phyloP scores from a whole-genome alignment of 1,140 invertebrate genomes.

The Laupala kohalensis region DNA sequence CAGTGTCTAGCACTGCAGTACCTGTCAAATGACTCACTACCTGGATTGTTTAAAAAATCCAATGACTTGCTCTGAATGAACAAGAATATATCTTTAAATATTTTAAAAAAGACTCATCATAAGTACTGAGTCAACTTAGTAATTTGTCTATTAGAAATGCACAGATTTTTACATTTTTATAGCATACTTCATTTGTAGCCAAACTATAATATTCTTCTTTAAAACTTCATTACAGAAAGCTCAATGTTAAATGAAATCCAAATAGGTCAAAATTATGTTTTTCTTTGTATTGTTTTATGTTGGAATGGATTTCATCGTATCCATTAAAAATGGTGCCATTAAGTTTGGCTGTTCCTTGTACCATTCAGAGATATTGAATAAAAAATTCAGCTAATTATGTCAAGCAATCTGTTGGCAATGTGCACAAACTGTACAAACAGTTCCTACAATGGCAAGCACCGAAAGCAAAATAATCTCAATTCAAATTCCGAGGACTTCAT shows the following conservation, averaged over 20 bases:
- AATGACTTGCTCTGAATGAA: slow-evolving; percentile 13
- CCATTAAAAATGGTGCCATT: slow-evolving; percentile 5
- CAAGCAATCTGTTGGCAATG: slow-evolving; percentile 8
- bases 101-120: slow-evolving; percentile 10
- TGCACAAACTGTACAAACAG: slow-evolving; percentile 16
- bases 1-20: slow-evolving; percentile 6
- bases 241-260: slow-evolving; percentile 6
- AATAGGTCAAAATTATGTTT: background rate
- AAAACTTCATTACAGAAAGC: slow-evolving; percentile 12
- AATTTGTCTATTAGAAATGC: slow-evolving; percentile 16
- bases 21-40: slow-evolving; percentile 1
- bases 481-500: background rate
- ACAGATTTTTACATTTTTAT: slow-evolving; percentile 19
- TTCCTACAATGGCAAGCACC: slow-evolving; percentile 17
- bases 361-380: slow-evolving; percentile 11
- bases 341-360: slow-evolving; percentile 15
- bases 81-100: slow-evolving; percentile 14
- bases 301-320: slow-evolving; percentile 8
- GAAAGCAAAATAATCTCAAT: background rate
- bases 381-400: slow-evolving; percentile 13
- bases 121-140: slow-evolving; percentile 15
- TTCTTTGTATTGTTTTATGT: background rate
- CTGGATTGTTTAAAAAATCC: slow-evolving; percentile 1
- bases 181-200: slow-evolving; percentile 17
- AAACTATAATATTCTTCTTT: slow-evolving; percentile 15